Evolutionary conservation across 2,113 vertebrate genomes (phyloP).

Genomic region (Eclectus roratus): DNA sequence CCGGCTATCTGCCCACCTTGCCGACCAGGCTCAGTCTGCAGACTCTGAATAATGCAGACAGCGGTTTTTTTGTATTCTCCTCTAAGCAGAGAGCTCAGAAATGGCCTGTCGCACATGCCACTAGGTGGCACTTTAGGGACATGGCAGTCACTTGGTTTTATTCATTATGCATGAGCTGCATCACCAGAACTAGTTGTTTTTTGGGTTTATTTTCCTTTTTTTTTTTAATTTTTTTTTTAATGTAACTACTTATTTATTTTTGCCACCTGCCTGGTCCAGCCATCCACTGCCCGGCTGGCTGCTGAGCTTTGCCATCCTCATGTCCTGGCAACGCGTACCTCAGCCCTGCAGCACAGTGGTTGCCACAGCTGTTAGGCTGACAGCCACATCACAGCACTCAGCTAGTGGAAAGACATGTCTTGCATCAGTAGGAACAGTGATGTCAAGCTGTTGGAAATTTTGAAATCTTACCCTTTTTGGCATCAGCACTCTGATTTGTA

Average conservation of each 20-base stretch:
- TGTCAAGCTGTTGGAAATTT: neutral
- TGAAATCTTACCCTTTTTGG: neutral
- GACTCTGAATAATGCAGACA: neutral
- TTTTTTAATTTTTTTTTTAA: too few relatives aligned
- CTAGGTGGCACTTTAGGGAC: constrained; percentile 79
- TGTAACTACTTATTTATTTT: neutral
- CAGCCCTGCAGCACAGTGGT: neutral
- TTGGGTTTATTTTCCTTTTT: neutral
- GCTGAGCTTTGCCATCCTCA: neutral
- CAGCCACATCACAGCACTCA: neutral
- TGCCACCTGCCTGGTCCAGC: neutral
- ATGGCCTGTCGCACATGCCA: constrained; percentile 30
- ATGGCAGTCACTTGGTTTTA: neutral
- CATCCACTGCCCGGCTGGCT: neutral
- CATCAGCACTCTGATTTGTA: neutral
- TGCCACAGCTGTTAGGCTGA: neutral
- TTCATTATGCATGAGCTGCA: neutral
- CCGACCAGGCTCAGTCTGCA: neutral
- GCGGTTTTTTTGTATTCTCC: neutral
- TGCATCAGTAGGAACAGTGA: neutral
- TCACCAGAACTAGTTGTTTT: neutral
- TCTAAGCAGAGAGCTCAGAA: rapidly evolving
- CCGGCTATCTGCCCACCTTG: neutral
- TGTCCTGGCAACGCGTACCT: neutral
- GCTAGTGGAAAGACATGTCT: neutral